These are phyloP conservation scores for Tangara arthus DNA, from an alignment of 2,797 vertebrate genomes.

Conservation along the genomic window DNA sequence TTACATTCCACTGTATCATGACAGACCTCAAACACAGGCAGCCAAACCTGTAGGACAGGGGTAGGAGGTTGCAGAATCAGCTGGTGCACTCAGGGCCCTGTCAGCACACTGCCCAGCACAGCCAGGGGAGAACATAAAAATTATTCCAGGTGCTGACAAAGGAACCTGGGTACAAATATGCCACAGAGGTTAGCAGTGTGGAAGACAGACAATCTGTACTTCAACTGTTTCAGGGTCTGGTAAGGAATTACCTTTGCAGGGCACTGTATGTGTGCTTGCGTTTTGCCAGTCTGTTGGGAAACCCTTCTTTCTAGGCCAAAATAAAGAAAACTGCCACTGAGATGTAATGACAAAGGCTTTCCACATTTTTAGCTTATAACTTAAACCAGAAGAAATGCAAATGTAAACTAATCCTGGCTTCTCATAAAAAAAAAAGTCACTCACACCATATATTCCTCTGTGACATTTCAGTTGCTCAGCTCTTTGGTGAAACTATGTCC, in stretches of 20 bases:
- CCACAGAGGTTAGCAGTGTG: not conserved
- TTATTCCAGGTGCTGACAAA: not conserved
- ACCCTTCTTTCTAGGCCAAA: not conserved
- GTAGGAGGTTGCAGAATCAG: not conserved
- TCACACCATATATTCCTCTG: not conserved
- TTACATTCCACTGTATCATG: not conserved
- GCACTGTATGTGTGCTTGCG: not conserved
- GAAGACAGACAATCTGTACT: not conserved
- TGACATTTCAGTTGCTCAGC: not conserved
- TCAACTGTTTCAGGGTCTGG: not conserved
- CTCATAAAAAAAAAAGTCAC: not conserved
- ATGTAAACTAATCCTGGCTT: not conserved
- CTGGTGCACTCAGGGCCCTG: not conserved
- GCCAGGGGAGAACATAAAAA: not conserved
- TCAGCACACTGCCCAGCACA: not conserved
- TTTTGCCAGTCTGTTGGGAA: not conserved
- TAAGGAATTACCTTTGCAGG: not conserved
- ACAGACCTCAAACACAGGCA: not conserved
- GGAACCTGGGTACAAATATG: not conserved
- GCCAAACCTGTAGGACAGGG: not conserved
- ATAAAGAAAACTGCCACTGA: not conserved
- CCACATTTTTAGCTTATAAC: not conserved
- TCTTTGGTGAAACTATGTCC: not conserved
- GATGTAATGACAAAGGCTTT: not conserved
- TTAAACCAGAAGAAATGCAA: not conserved